Conservation (phyloP, 2,797 vertebrate genomes). For the Anableps anableps region DNA sequence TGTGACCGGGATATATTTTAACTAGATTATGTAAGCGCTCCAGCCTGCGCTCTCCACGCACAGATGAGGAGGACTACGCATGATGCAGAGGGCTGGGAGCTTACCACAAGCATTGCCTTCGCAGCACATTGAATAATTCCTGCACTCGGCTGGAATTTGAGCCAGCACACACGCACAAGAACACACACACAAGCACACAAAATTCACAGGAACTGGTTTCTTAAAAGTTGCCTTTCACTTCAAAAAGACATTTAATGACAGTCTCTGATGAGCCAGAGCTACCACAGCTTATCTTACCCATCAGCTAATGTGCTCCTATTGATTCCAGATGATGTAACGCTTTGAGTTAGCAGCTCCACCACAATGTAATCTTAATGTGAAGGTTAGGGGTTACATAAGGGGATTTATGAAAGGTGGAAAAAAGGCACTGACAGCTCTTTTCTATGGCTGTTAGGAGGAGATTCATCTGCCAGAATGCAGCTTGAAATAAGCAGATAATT, state of each 20-base stretch:
- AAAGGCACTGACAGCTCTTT: slow-evolving; percentile 13
- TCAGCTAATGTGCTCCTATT: slow-evolving; percentile 45
- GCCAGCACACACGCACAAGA: slow-evolving; percentile 6
- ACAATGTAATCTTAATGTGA: slow-evolving; percentile 52
- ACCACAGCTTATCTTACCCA: slow-evolving; percentile 30
- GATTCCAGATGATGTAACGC: slow-evolving; percentile 57
- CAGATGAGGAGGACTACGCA: slow-evolving; percentile 77
- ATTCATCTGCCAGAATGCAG: slow-evolving; percentile 25
- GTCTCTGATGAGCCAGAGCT: slow-evolving; percentile 23
- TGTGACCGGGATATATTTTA: slow-evolving; percentile 86
- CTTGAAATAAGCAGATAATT: slow-evolving; percentile 37
- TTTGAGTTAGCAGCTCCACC: slow-evolving; percentile 34
- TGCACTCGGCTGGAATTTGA: slow-evolving; percentile 49
- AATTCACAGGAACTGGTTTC: slow-evolving; percentile 38
- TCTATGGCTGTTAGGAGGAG: neutral
- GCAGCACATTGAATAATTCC: slow-evolving; percentile 73
- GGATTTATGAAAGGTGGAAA: slow-evolving; percentile 34
- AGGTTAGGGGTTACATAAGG: slow-evolving; percentile 52
- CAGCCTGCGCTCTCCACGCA: slow-evolving; percentile 74
- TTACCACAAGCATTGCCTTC: slow-evolving; percentile 62
- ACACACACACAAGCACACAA: neutral
- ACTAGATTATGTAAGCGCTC: slow-evolving; percentile 85
- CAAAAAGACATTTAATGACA: slow-evolving; percentile 29
- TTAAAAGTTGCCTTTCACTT: slow-evolving; percentile 25
- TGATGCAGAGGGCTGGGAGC: slow-evolving; percentile 76